Conservation (phyloP, 1,140 invertebrate species). For the Mycetomoellerius zeteki region DNA sequence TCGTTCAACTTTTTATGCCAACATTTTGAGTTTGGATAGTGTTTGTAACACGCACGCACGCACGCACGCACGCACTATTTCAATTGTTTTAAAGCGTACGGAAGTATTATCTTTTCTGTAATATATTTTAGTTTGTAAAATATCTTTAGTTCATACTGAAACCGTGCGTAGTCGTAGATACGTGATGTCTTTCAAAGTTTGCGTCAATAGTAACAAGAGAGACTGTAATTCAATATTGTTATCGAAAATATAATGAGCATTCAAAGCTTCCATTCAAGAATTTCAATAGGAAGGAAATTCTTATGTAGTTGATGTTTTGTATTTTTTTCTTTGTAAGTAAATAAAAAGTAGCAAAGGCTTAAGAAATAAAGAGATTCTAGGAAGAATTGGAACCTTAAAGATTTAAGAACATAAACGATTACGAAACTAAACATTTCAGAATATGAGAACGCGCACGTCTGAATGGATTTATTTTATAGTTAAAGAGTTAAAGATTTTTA, state of each 20-base stretch:
- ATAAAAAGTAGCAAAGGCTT: not conserved
- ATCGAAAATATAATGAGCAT: slow-evolving; percentile 19
- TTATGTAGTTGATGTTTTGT: not conserved
- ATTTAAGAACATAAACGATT: not conserved
- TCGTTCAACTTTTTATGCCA: not conserved
- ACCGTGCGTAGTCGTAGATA: not conserved
- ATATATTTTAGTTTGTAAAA: not conserved
- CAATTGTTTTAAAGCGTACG: not conserved
- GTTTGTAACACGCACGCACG: not conserved
- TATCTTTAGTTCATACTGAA: slow-evolving; percentile 25
- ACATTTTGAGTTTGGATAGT: not conserved
- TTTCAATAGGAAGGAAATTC: not conserved
- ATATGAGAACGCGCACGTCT: not conserved
- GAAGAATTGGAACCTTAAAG: not conserved
- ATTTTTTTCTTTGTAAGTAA: not conserved
- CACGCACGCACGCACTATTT: too few relatives aligned
- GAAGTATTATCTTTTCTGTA: not conserved
- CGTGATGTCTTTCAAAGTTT: slow-evolving; percentile 19
- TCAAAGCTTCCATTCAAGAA: not conserved
- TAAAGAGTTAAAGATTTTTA: not conserved
- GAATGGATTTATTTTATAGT: not conserved
- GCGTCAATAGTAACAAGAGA: slow-evolving; percentile 17
- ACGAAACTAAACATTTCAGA: not conserved
- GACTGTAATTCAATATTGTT: slow-evolving; percentile 39
- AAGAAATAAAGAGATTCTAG: not conserved